These are phyloP conservation scores for Brotula barbata DNA, from an alignment of 2,797 vertebrate genomes.

Conservation along the genomic window DNA sequence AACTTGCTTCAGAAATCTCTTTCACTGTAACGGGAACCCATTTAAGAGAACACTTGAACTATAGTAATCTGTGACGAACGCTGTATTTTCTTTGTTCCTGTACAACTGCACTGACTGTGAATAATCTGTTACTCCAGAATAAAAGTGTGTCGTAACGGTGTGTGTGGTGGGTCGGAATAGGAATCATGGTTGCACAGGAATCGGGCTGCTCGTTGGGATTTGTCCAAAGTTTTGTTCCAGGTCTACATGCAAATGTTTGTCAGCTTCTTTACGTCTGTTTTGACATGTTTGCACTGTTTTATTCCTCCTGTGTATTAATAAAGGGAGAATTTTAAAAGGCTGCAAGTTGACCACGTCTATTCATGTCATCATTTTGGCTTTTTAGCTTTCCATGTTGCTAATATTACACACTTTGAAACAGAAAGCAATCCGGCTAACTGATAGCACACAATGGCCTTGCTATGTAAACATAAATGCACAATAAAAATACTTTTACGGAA, in stretches of 20 bases:
- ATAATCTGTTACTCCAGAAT: slow-evolving; percentile 15
- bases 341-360: background rate
- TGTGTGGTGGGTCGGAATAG: slow-evolving; percentile 9
- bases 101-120: slow-evolving; percentile 47
- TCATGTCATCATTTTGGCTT: no score
- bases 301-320: slow-evolving; percentile 55
- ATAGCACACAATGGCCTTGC: no score
- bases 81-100: slow-evolving; percentile 21
- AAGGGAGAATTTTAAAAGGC: slow-evolving; percentile 42
- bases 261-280: slow-evolving; percentile 39
- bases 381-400: no score
- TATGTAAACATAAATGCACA: no score
- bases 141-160: slow-evolving; percentile 21
- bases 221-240: slow-evolving; percentile 12
- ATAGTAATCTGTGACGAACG: slow-evolving; percentile 28
- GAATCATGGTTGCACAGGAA: slow-evolving; percentile 9
- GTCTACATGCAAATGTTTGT: slow-evolving; percentile 10
- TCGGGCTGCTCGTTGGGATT: slow-evolving; percentile 6
- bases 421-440: no score
- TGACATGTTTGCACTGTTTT: slow-evolving; percentile 58
- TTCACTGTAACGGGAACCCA: slow-evolving; percentile 6
- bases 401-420: no score
- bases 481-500: no score
- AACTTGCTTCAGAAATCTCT: slow-evolving; percentile 14
- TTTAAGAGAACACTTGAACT: slow-evolving; percentile 34